Evolutionary conservation across 92 coral and sea anemone genomes (phyloP).

Genomic region (Porites rus): DNA sequence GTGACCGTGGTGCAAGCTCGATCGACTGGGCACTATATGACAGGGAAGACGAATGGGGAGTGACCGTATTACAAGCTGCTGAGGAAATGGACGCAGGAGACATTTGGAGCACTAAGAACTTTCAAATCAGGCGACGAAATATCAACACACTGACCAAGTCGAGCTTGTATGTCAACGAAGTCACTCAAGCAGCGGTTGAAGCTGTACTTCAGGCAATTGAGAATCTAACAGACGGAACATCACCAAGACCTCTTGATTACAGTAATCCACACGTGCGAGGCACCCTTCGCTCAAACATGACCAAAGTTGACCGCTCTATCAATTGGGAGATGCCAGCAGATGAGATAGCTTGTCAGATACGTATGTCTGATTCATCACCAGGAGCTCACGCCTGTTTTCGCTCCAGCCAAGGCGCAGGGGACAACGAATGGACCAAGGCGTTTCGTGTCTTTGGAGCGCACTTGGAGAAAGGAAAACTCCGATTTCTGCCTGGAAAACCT

Average conservation of each 20-base stretch:
- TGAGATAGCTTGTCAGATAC: conserved; percentile 79
- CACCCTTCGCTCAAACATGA: conserved; percentile 58
- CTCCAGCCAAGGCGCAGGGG: conserved; percentile 6
- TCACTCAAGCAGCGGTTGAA: conserved; percentile 74
- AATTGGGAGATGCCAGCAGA: conserved; percentile 80
- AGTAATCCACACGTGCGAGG: conserved; percentile 64
- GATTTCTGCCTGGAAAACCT: conserved; percentile 52
- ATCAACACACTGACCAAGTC: conserved; percentile 87
- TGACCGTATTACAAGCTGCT: conserved; percentile 73
- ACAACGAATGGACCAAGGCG: conserved; percentile 59
- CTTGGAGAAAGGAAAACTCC: conserved; percentile 59
- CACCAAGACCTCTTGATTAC: conserved; percentile 74
- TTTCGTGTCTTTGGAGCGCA: conserved; percentile 82
- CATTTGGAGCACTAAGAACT: conserved; percentile 77
- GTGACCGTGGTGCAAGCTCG: conserved; percentile 80
- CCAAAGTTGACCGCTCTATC: conserved; percentile 68
- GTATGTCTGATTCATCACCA: conserved; percentile 89
- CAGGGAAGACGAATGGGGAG: conserved; percentile 76
- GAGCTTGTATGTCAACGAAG: conserved; percentile 79
- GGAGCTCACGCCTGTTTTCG: conserved; percentile 66
- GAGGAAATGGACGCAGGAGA: conserved; percentile 86
- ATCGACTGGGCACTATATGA: conserved; percentile 85
- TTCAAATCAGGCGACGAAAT: conserved; percentile 64
- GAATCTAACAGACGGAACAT: conserved; percentile 36
- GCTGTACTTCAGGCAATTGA: conserved; percentile 64